Percentiles rank a stretch among this genome's conserved stretches.
These are phyloP conservation scores for Rhabdomys pumilio DNA, from an alignment of 2,797 vertebrate genomes.

Conservation along the genomic window DNA sequence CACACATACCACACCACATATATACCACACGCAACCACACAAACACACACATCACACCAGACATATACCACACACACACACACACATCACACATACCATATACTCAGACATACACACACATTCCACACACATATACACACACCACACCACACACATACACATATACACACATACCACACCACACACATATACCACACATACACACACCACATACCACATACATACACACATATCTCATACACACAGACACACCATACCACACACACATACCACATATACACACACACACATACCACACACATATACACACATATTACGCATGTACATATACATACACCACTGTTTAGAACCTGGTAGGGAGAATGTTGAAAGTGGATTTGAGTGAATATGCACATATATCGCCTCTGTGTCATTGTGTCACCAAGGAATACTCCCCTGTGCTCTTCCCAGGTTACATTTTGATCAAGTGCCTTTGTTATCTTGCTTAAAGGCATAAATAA, in stretches of 20 bases:
- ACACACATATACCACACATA: background rate
- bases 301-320: too few species aligned
- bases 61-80: background rate
- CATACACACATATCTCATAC: too few species aligned
- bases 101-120: too few species aligned
- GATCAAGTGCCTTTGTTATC: background rate
- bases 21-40: too few species aligned
- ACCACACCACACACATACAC: too few species aligned
- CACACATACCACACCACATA: background rate
- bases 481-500: background rate
- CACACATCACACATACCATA: background rate
- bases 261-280: too few species aligned
- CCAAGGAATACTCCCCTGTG: background rate
- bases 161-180: background rate
- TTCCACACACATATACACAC: background rate
- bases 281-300: too few species aligned
- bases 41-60: too few species aligned
- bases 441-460: background rate
- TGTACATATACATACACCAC: background rate
- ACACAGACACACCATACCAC: too few species aligned
- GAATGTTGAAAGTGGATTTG: background rate
- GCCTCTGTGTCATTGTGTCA: background rate
- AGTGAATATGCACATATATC: background rate
- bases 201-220: too few species aligned
- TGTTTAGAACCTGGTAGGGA: background rate